Evolutionary conservation across 1,140 invertebrate genomes (phyloP).

Genomic region (Lamellibrachia luymesi): DNA sequence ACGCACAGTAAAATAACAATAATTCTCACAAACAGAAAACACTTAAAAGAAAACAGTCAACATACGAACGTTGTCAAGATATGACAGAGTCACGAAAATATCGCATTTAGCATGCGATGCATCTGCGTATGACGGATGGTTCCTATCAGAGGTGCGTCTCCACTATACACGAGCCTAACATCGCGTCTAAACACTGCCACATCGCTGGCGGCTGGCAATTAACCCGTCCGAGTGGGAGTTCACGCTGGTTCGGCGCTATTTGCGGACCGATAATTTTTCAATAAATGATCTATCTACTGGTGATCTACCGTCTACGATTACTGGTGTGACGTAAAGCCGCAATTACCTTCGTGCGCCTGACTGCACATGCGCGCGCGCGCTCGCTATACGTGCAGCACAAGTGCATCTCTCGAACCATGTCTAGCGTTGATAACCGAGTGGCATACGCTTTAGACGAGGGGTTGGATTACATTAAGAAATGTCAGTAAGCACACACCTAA

Average conservation of each 20-base stretch:
- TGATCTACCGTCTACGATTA: too few species aligned
- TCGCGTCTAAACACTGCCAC: neutral
- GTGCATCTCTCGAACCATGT: neutral
- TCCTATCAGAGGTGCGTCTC: neutral
- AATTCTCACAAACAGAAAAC: neutral
- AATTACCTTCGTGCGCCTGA: neutral
- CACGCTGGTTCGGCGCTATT: neutral
- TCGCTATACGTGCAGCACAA: neutral
- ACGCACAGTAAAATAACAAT: too few species aligned
- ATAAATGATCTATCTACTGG: neutral
- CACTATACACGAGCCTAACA: neutral
- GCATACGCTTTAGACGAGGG: neutral
- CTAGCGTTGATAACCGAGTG: neutral
- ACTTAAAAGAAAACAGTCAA: neutral
- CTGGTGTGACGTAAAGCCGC: neutral
- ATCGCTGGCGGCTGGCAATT: neutral
- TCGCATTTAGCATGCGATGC: neutral
- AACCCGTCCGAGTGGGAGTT: neutral
- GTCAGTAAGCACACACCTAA: neutral
- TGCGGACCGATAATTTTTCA: neutral
- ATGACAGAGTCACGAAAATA: neutral
- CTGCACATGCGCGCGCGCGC: too few species aligned
- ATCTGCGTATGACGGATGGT: neutral
- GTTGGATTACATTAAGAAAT: neutral
- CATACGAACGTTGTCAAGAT: neutral